Base-by-base conservation (phyloP, 1,140 invertebrate genomes). In the Plutomurus gul region DNA sequence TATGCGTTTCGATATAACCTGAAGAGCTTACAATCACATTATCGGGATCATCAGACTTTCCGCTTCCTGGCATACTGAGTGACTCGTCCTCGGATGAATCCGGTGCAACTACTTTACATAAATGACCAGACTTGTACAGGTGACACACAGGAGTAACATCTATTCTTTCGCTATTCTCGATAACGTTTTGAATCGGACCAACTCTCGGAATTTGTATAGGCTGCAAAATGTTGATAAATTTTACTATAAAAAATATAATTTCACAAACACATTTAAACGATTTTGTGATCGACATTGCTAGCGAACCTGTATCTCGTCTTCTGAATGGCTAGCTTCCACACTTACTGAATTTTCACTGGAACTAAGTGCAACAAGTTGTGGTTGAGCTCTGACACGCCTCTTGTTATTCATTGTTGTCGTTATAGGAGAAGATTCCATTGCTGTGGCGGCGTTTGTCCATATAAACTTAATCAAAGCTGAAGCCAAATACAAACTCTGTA, bases 401-500 rank as follows among this genome's bases (percentile, higher is more conserved):
- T 79, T 75, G 43, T 11, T 47, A n/a, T 25, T 39, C 3, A 56
- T 4, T 51, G 30, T 79, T 8, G 75, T 36, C 20, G 27, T 33
- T 8, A 72, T 49, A 2, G 74, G 75, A 1, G 78, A 65, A 18
- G 77, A 72, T 10, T 80, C 80, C 18, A 80, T 16, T 11, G 76
- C 77, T 20, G 71, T 70, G 25, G 73, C 39, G n/a, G 81, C 81
- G 46, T 83, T 83, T 10, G 76, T 81, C 82, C 82, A 83, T 20
- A 83, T 83, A 37, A 83, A 82, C 85, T 96, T 95, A 51, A 95
- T 94, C 40, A 97, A 85, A 6, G 94, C 93, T 1, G 95, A 96
- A 1, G 95, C 93, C 74, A 97, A 88, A 85, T 93, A 95, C 51
- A 97, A 88, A 82, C 95, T 97, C 91, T 93, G 87, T 56, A 86